These are phyloP conservation scores for Myxocyprinus asiaticus DNA, from an alignment of 2,113 vertebrate genomes.

Conservation along the genomic window DNA sequence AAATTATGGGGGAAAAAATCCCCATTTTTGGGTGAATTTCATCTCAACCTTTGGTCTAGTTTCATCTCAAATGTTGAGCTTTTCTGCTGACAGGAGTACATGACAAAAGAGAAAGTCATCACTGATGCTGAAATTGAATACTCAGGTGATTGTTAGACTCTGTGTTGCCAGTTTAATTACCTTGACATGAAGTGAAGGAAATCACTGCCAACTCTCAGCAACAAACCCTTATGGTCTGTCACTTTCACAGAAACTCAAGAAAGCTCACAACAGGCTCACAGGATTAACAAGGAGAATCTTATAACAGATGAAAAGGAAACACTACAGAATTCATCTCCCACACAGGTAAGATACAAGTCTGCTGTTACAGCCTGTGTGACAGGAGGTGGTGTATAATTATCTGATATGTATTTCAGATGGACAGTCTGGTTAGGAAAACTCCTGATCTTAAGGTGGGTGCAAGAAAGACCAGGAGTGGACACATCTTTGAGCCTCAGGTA, in stretches of 20 bases:
- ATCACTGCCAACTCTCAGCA: no score
- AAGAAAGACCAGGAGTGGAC: constrained; percentile 85
- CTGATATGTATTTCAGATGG: constrained; percentile 62
- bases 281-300: not conserved
- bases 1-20: no score
- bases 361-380: not conserved
- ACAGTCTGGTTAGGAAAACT: constrained; percentile 74
- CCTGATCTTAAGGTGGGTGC: constrained; percentile 72
- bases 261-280: constrained; percentile 51
- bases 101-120: constrained; percentile 47
- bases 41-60: no score
- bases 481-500: constrained; percentile 58
- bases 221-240: not conserved
- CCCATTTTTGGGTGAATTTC: no score
- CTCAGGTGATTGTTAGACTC: constrained; percentile 31
- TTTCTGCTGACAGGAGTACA: constrained; percentile 57
- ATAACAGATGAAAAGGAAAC: constrained; percentile 34
- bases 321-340: constrained; percentile 52
- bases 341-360: constrained; percentile 30
- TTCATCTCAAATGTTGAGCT: not conserved
- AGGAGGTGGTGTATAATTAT: not conserved
- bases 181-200: not conserved
- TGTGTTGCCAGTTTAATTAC: not conserved
- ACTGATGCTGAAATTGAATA: constrained; percentile 49
- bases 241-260: constrained; percentile 32